Evolutionary conservation across 2,888 invertebrate genomes (phyloP).

Genomic region (Pristionchus maxplancki): DNA sequence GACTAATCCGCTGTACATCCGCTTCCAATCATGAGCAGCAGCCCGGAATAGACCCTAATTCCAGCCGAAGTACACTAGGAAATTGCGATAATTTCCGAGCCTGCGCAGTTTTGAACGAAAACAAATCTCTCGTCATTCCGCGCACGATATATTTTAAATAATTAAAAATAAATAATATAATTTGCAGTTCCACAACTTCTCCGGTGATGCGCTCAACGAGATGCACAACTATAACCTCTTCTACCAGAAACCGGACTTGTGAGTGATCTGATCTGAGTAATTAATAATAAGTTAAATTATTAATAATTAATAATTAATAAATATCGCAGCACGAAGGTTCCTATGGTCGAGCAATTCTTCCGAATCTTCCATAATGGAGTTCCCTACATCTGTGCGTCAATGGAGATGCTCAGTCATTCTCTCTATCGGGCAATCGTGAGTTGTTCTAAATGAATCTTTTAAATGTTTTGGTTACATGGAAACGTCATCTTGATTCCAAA

Average conservation of each 20-base stretch:
- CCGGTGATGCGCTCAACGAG: background rate
- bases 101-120: background rate
- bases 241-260: constrained; percentile 18
- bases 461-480: too few relatives aligned
- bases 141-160: too few relatives aligned
- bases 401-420: background rate
- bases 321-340: background rate
- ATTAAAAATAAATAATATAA: background rate
- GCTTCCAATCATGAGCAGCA: background rate
- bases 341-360: background rate
- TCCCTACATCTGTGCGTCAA: background rate
- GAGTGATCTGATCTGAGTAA: too few relatives aligned
- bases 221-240: background rate
- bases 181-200: background rate
- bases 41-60: background rate
- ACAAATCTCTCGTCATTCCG: too few relatives aligned
- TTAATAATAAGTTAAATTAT: too few relatives aligned
- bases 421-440: background rate
- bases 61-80: background rate
- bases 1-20: background rate
- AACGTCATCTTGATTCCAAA: too few relatives aligned
- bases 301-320: too few relatives aligned
- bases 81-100: background rate
- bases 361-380: constrained; percentile 22
- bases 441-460: background rate